Evolutionary conservation across 2,888 invertebrate species (phyloP), one percentile per base, ranked within the genome.

Genomic region (Lamproptera curius): DNA sequence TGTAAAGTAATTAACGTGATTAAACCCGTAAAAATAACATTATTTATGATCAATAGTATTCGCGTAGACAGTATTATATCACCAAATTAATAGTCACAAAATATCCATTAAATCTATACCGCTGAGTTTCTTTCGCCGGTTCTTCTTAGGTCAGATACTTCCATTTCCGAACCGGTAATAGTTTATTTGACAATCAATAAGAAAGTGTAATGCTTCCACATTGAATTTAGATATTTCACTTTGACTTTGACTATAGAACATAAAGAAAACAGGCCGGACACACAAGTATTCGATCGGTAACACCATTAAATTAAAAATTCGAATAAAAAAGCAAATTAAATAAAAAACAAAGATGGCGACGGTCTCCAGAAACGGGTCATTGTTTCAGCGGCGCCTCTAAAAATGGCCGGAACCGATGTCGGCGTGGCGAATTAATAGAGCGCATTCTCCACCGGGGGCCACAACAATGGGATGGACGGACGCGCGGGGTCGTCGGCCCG

Each of bases 341-440:
- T 10, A 9, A 2, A 51, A 35, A 51, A 48, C 47, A 28, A 36
- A 43, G 53, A 50, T 52, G 47, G 47, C 50, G 53, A n/a, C n/a
- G n/a, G n/a, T n/a, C n/a, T n/a, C n/a, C n/a, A 55, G 43, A 62
- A 63, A 55, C 46, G 37, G 34, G 42, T 59, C 62, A 75, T 75
- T 76, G 77, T 74, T 71, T 71, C 67, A 71, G 62, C 61, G 54
- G 55, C 58, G 57, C 61, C 56, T 58, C 57, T 64, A 63, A 68
- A 67, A 66, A 61, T 55, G 39, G 54, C 65, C 70, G 67, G 67
- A 65, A 66, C 64, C 60, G 57, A 66, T 62, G 57, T 58, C 64
- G 61, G 63, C 65, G 62, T 56, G 53, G 65, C 59, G 62, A 70
- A 70, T 74, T 76, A 75, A 71, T 76, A 75, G 76, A 67, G 65